Evolutionary conservation across 2,888 invertebrate species (phyloP), one percentile per base, ranked within the genome.

Genomic region (Melanotus villosus): DNA sequence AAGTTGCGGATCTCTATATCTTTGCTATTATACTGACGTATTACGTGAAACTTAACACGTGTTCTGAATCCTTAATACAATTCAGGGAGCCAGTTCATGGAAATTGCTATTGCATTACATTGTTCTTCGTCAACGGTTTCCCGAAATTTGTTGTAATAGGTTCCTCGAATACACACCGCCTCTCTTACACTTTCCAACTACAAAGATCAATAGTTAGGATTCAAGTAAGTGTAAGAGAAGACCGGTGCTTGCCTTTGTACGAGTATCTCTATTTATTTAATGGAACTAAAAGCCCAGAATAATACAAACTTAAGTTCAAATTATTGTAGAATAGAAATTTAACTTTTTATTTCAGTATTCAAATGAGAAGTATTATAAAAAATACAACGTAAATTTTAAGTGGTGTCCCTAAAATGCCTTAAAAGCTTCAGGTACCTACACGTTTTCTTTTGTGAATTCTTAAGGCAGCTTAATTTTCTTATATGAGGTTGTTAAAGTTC

Each of bases 81-180:
- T 52, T 52, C 32, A 1, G 5, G 19, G 18, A 30, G 30, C 52
- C 32, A 52, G 32, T 52, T 52, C 52, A 52, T 52, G 52, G 59
- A 59, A 59, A 59, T 30, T 32, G 18, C 43, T 43, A 43, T 36
- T 45, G 30, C 43, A 32, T 59, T 43, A 45, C 45, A 45, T 43
- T 59, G 59, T 59, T 59, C 43, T 52, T 52, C 52, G 52, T 18
- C 57, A 45, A 16, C 12, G 45, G 59, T 59, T 57, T 57, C 57
- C 21, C 57, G 43, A 59, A 59, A 59, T 45, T 57, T 59, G 43
- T 59, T 59, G 45, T 45, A 59, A 59, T 59, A 10, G 59, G 45
- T 59, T 59, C 21, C n/a, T 18, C 3, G 47, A 21, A 10, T 19
- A 12, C 47, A 12, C 1, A 47, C 10, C 10, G 47, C 47, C 47